These are phyloP conservation scores for Philopedon plagiatum DNA, from an alignment of 2,888 invertebrate species.

Conservation along the genomic window DNA sequence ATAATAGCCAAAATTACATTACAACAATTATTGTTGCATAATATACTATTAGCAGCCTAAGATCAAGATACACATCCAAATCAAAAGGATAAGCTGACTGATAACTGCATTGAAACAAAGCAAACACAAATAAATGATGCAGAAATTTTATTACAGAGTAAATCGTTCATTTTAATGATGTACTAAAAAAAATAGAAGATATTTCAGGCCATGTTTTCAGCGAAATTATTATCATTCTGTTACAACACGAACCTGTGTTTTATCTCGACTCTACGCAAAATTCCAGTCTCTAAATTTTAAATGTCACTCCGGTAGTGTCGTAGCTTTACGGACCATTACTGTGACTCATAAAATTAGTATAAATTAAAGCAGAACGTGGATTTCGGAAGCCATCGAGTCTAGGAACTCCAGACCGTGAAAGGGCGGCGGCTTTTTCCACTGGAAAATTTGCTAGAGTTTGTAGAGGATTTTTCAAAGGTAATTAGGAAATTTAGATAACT, in stretches of 20 bases:
- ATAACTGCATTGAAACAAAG: too few relatives aligned
- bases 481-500: not conserved
- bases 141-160: too few relatives aligned
- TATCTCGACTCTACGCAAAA: conserved; percentile 10
- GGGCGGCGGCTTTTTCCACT: conserved; percentile 46
- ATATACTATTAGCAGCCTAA: too few relatives aligned
- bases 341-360: conserved; percentile 53
- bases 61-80: too few relatives aligned
- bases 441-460: conserved; percentile 7
- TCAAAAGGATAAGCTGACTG: too few relatives aligned
- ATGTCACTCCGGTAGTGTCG: conserved; percentile 48
- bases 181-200: too few relatives aligned
- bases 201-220: not conserved
- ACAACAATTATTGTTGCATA: too few relatives aligned
- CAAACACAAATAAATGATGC: too few relatives aligned
- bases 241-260: conserved; percentile 7
- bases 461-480: not conserved
- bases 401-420: conserved; percentile 49
- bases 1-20: too few relatives aligned
- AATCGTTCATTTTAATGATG: too few relatives aligned
- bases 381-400: conserved; percentile 41
- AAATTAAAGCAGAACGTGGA: conserved; percentile 50
- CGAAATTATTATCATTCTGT: not conserved
- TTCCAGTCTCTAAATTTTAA: conserved; percentile 43
- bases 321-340: conserved; percentile 52